These are phyloP conservation scores for Steromphala cineraria DNA, from an alignment of 2,888 invertebrate genomes.

Conservation along the genomic window DNA sequence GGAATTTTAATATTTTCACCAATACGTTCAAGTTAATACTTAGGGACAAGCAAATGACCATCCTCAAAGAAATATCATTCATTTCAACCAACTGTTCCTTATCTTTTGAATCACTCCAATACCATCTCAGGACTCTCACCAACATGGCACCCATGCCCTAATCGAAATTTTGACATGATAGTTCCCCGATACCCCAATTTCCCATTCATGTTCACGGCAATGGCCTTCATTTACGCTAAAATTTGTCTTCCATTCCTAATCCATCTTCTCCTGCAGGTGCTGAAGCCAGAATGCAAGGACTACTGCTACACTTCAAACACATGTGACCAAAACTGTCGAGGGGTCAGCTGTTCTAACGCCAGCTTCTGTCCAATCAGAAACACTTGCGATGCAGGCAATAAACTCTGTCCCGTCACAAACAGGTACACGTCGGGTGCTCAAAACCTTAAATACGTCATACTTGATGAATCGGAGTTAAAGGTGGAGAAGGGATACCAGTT, in stretches of 20 bases:
- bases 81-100: too few relatives aligned
- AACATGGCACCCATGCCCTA: too few relatives aligned
- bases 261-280: slow-evolving; percentile 29
- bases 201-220: too few relatives aligned
- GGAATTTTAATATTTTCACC: too few relatives aligned
- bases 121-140: too few relatives aligned
- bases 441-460: not conserved
- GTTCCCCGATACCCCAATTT: too few relatives aligned
- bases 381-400: not conserved
- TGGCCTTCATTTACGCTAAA: too few relatives aligned
- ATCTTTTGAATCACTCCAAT: too few relatives aligned
- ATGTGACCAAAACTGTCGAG: slow-evolving; percentile 29
- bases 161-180: too few relatives aligned
- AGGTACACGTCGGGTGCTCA: not conserved
- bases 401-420: not conserved
- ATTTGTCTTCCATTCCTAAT: not conserved
- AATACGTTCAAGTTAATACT: too few relatives aligned
- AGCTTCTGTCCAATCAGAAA: not conserved
- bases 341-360: not conserved
- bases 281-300: slow-evolving; percentile 37
- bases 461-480: not conserved
- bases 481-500: not conserved
- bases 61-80: too few relatives aligned
- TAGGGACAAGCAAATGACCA: too few relatives aligned
- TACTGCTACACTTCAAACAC: slow-evolving; percentile 50